Evolutionary conservation across 1,140 invertebrate genomes (phyloP).

Genomic region (Hylyphantes graminicola): DNA sequence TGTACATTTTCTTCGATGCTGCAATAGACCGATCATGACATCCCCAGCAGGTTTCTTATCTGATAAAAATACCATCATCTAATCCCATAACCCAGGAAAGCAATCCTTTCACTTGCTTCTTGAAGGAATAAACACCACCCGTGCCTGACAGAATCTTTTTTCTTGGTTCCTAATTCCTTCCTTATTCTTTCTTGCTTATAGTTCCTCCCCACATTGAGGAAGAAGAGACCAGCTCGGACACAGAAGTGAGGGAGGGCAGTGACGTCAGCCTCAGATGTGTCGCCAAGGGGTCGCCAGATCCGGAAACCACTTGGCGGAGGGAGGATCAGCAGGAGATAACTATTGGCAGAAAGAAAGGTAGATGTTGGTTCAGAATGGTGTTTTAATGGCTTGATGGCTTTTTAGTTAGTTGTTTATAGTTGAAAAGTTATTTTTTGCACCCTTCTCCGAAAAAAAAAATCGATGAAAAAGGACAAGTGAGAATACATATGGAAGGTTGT

Average conservation of each 20-base stretch:
- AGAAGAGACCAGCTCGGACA: constrained; percentile 63
- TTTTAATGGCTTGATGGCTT: not conserved
- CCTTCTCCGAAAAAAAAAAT: not conserved
- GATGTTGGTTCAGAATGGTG: not conserved
- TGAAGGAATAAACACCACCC: constrained; percentile 47
- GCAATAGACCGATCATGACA: constrained; percentile 1
- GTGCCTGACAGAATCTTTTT: constrained; percentile 47
- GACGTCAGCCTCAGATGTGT: constrained; percentile 67
- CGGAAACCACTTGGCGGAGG: constrained; percentile 69
- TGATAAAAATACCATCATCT: constrained; percentile 15
- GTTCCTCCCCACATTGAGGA: constrained; percentile 63
- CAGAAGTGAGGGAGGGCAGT: constrained; percentile 62
- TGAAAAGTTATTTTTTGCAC: not conserved
- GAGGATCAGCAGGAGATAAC: constrained; percentile 65
- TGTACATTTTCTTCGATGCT: too few species aligned
- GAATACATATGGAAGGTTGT: not conserved
- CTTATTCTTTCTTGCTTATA: constrained; percentile 47
- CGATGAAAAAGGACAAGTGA: not conserved
- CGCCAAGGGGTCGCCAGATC: constrained; percentile 69
- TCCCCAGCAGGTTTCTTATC: constrained; percentile 16
- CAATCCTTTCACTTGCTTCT: constrained; percentile 36
- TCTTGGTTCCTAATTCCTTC: constrained; percentile 7
- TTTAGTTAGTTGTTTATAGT: not conserved
- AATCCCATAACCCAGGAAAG: constrained; percentile 37
- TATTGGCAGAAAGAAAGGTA: constrained; percentile 57